Evolutionary conservation across 2,888 invertebrate species (phyloP).

Genomic region (Prosapia bicincta): DNA sequence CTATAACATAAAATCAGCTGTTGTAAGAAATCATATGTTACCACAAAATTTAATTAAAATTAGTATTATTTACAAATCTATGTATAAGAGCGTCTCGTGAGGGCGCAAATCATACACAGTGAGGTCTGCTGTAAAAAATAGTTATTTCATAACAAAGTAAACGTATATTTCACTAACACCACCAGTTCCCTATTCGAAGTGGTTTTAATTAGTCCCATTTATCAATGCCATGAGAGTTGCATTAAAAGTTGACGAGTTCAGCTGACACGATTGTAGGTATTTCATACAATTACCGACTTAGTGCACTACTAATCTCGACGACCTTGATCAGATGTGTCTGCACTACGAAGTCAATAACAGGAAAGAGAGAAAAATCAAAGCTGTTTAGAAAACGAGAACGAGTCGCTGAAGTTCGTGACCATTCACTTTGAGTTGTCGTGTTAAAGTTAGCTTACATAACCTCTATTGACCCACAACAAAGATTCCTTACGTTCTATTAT

Average conservation of each 20-base stretch:
- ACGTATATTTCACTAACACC: too few relatives aligned
- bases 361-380: background rate
- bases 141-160: too few relatives aligned
- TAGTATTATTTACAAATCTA: too few relatives aligned
- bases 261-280: background rate
- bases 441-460: background rate
- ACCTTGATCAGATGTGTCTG: background rate
- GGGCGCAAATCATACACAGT: too few relatives aligned
- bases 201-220: too few relatives aligned
- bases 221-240: background rate
- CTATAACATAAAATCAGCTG: too few relatives aligned
- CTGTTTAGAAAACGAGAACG: background rate
- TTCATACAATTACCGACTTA: background rate
- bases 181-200: too few relatives aligned
- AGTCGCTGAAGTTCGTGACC: background rate
- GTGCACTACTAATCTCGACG: background rate
- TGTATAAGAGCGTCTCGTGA: too few relatives aligned
- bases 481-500: background rate
- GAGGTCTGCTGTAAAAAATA: too few relatives aligned
- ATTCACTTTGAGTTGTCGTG: background rate
- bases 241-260: background rate
- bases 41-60: too few relatives aligned
- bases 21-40: too few relatives aligned
- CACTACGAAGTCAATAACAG: background rate
- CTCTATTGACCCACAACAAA: constrained; percentile 2